Conservation (phyloP, 37 sponge, comb jelly and placozoan species). For the Mnemiopsis leidyi region DNA sequence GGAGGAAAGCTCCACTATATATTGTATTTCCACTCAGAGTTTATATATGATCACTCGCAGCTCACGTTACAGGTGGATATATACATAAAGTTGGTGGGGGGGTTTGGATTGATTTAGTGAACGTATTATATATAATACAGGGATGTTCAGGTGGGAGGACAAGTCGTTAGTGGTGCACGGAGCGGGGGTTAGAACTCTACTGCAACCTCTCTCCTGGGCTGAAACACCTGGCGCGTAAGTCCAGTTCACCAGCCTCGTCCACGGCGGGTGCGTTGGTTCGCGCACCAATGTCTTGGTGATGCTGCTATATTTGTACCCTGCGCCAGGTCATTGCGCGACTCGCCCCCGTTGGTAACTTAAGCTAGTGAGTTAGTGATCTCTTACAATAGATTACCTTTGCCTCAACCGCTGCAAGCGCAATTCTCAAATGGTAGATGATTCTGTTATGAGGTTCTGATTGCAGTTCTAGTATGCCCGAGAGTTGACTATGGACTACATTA, state of each 20-base stretch:
- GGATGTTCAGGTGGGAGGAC: background rate
- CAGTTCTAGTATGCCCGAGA: background rate
- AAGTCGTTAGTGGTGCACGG: background rate
- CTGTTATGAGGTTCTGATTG: background rate
- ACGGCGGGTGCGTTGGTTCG: background rate
- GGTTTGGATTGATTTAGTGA: background rate
- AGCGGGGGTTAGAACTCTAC: background rate
- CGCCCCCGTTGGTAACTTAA: background rate
- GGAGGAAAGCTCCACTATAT: background rate
- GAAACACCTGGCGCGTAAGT: background rate
- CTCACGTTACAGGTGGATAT: background rate
- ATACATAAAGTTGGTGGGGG: background rate
- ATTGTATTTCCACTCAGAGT: background rate
- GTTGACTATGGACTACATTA: too few species aligned
- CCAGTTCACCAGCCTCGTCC: background rate
- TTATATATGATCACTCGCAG: background rate
- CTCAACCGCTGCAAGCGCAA: background rate
- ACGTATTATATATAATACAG: background rate
- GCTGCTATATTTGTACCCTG: background rate
- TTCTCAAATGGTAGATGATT: background rate
- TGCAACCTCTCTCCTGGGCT: background rate
- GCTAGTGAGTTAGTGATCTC: background rate
- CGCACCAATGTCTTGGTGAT: background rate
- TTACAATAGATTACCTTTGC: background rate
- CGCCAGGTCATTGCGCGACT: background rate